These are phyloP conservation scores for Synergus itoensis DNA, from an alignment of 2,888 invertebrate genomes.

Conservation along the genomic window DNA sequence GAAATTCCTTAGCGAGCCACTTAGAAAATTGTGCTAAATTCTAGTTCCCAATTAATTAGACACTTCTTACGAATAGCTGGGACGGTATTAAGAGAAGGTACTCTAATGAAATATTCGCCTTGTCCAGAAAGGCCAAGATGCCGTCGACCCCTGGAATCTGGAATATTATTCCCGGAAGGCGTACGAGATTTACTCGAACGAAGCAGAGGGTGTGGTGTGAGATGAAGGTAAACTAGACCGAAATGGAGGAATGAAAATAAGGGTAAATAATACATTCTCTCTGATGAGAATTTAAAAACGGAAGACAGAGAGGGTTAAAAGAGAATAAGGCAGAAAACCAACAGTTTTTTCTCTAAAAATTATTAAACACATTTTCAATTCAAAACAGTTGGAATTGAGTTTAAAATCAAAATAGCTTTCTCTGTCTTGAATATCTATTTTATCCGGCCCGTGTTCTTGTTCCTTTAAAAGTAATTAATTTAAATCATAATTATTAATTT, in stretches of 20 bases:
- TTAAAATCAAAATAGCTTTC: too few species aligned
- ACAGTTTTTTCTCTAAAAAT: neutral
- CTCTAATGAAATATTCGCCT: slow-evolving; percentile 20
- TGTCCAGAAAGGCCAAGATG: slow-evolving; percentile 7
- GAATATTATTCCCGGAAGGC: slow-evolving; percentile 18
- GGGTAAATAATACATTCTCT: too few species aligned
- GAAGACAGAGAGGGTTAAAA: neutral
- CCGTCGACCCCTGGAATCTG: slow-evolving; percentile 11
- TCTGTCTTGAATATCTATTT: too few species aligned
- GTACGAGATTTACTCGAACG: slow-evolving; percentile 3
- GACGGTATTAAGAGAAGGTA: slow-evolving; percentile 25
- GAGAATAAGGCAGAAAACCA: neutral
- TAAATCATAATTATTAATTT: neutral
- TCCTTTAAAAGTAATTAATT: neutral
- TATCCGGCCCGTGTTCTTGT: too few species aligned
- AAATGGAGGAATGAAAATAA: neutral
- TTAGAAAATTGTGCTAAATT: slow-evolving; percentile 27
- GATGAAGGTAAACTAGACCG: neutral
- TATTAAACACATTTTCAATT: neutral
- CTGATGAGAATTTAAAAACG: too few species aligned
- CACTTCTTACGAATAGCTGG: slow-evolving; percentile 25
- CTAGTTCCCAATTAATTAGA: slow-evolving; percentile 31
- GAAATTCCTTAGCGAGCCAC: neutral
- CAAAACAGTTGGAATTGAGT: too few species aligned
- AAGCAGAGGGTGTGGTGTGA: neutral